phyloP scores from a whole-genome alignment of 2,797 vertebrate genomes.

The Semaprochilodus insignis region DNA sequence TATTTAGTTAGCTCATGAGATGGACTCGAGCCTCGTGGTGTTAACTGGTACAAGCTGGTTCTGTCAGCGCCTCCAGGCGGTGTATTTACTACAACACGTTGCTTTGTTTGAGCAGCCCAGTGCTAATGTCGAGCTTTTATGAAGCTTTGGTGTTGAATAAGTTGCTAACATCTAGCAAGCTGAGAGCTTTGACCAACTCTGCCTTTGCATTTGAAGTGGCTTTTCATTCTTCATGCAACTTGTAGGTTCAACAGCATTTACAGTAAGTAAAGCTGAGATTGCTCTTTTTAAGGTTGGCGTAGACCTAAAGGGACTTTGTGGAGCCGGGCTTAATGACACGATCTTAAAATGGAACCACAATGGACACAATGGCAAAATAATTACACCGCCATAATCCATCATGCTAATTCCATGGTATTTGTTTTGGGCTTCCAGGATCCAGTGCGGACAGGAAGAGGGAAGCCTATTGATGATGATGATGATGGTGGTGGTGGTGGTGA shows the following conservation, averaged over 20 bases:
- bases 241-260: slow-evolving; percentile 6
- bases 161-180: neutral
- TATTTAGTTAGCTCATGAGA: slow-evolving; percentile 62
- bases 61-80: slow-evolving; percentile 41
- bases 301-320: slow-evolving; percentile 32
- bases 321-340: slow-evolving; percentile 46
- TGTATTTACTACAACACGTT: slow-evolving; percentile 37
- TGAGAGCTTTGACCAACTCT: slow-evolving; percentile 10
- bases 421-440: slow-evolving; percentile 32
- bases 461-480: slow-evolving; percentile 4
- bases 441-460: slow-evolving; percentile 16
- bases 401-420: slow-evolving; percentile 45
- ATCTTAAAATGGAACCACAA: slow-evolving; percentile 47
- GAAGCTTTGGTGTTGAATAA: slow-evolving; percentile 2
- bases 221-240: slow-evolving; percentile 13
- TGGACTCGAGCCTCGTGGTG: slow-evolving; percentile 51
- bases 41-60: slow-evolving; percentile 54
- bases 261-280: slow-evolving; percentile 24
- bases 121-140: neutral
- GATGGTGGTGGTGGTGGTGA: slow-evolving; percentile 46
- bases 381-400: slow-evolving; percentile 49
- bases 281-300: slow-evolving; percentile 32
- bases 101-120: slow-evolving; percentile 23
- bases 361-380: slow-evolving; percentile 45
- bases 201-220: neutral